Conservation (phyloP, 35 echinoderm and acorn worm genomes). For the Strongylocentrotus purpuratus region DNA sequence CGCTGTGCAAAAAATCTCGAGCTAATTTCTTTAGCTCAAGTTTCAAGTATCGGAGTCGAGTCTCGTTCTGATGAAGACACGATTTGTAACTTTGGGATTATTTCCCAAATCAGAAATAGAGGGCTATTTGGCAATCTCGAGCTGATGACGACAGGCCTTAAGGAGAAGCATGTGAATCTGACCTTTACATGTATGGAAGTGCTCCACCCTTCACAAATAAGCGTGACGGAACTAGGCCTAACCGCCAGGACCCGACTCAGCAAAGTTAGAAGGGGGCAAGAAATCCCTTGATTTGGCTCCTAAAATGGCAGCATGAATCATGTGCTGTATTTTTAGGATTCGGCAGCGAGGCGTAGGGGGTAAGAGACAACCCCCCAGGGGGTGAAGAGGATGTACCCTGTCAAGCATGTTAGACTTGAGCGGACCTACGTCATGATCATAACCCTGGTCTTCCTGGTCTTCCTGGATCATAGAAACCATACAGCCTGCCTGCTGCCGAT, state of each 20-base stretch:
- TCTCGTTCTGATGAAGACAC: no score
- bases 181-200: conserved; percentile 20
- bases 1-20: no score
- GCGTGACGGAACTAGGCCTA: neutral
- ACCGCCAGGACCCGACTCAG: neutral
- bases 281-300: neutral
- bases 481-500: neutral
- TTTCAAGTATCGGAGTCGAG: no score
- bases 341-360: neutral
- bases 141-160: no score
- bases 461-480: neutral
- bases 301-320: conserved; percentile 34
- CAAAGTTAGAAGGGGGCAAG: neutral
- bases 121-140: no score
- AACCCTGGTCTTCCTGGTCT: neutral
- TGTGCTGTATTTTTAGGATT: conserved; percentile 23
- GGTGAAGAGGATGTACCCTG: neutral
- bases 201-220: conserved; percentile 28
- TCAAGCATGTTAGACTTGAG: neutral
- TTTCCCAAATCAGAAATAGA: no score
- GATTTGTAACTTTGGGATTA: no score
- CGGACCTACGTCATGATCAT: conserved; percentile 14
- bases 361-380: neutral
- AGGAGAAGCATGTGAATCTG: neutral
- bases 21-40: no score